Evolutionary conservation across 92 coral and sea anemone species (phyloP).

Genomic region (Umimayanthus chanpuru): DNA sequence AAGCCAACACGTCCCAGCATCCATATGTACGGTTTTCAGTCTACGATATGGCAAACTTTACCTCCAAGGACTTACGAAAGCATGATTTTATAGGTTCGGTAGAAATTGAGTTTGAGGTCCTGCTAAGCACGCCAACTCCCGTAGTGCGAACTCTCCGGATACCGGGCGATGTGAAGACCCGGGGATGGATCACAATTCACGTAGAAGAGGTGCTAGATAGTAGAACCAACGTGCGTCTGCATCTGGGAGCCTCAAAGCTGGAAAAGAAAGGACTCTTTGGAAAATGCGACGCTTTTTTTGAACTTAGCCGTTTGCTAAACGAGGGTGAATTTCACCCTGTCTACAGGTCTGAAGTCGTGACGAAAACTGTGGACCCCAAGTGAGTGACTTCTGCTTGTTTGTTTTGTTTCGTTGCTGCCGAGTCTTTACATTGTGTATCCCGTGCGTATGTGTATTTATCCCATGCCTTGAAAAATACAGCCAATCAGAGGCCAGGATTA

Average conservation of each 20-base stretch:
- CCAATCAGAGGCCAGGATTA: no score
- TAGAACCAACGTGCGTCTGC: slow-evolving; percentile 72
- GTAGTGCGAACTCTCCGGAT: slow-evolving; percentile 73
- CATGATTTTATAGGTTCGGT: slow-evolving; percentile 92
- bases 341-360: slow-evolving; percentile 88
- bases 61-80: slow-evolving; percentile 93
- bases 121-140: slow-evolving; percentile 69
- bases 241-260: slow-evolving; percentile 77
- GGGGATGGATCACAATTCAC: slow-evolving; percentile 80
- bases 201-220: slow-evolving; percentile 68
- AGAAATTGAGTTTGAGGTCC: slow-evolving; percentile 76
- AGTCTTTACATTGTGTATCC: not conserved
- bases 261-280: slow-evolving; percentile 82
- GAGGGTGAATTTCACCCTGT: slow-evolving; percentile 83
- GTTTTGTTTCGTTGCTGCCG: not conserved
- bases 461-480: no score
- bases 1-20: slow-evolving; percentile 65
- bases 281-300: slow-evolving; percentile 91
- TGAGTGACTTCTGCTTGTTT: slow-evolving; percentile 42
- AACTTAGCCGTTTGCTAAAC: slow-evolving; percentile 69
- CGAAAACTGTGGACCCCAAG: slow-evolving; percentile 86
- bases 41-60: slow-evolving; percentile 95
- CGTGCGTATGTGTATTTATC: no score
- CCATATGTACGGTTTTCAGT: slow-evolving; percentile 87
- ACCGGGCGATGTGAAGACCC: slow-evolving; percentile 92